Evolutionary conservation across 1,140 invertebrate genomes (phyloP), one percentile per base, ranked within the genome.

Genomic region (Dolichoris vasculosae): DNA sequence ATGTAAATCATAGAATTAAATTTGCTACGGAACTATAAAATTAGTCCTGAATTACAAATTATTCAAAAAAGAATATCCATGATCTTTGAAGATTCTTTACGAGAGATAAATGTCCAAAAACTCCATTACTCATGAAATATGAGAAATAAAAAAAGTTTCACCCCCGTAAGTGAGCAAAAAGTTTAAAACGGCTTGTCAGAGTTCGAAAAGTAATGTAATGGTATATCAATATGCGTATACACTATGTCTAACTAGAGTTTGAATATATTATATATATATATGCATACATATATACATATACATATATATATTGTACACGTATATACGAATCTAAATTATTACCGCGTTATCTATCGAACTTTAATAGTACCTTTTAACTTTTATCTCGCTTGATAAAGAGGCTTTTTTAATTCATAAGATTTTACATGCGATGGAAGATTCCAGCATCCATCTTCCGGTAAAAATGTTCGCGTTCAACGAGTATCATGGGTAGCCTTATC

Each of bases 321-420:
- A 17, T 51, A 17, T 51, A 51, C 17, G 17, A 9, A 51, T 51
- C 8, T 51, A 35, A n/a, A 8, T n/a, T 13, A 67, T 67, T 35
- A 6, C 64, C 11, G 13, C 30, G 11, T 35, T 35, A 67, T 35
- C 2, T 67, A 67, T 7, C 8, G 8, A 67, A 17, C 13, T 1
- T 67, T 13, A 35, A 7, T 13, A 35, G 3, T 35, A 67, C 15
- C 35, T 32, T 51, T 32, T 32, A 6, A 67, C n/a, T 32, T 32
- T 35, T 67, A 11, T 3, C 64, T 32, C 13, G 15, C 13, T 67
- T 32, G 11, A 15, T 67, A 67, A 4, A n/a, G 64, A 67, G 4
- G 15, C 30, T 67, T 67, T 67, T 51, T n/a, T 67, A 67, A 67
- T 67, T 67, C 30, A 67, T 35, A 67, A 67, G 64, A 67, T 67